Evolutionary conservation across 1,140 invertebrate genomes (phyloP).

Genomic region (Harlomillsia oculata): DNA sequence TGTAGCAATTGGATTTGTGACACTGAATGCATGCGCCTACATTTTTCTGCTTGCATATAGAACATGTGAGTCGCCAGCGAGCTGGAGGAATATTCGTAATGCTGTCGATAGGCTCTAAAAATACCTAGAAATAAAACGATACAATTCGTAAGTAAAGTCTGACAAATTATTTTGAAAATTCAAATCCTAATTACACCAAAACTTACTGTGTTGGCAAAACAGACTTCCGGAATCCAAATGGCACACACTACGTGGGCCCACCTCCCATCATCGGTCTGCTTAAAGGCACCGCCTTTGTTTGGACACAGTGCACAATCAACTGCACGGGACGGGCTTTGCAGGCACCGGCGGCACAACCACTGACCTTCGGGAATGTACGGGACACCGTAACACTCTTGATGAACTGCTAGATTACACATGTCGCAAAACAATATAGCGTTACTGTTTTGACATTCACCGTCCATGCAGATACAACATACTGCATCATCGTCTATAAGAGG

Average conservation of each 20-base stretch:
- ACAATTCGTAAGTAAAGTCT: no score
- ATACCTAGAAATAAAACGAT: slow-evolving; percentile 47
- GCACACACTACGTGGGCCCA: slow-evolving; percentile 99
- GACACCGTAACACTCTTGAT: slow-evolving; percentile 84
- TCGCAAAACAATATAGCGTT: slow-evolving; percentile 97
- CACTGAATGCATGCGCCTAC: slow-evolving; percentile 97
- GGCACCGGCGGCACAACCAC: slow-evolving; percentile 88
- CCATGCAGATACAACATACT: slow-evolving; percentile 84
- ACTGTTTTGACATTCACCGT: slow-evolving; percentile 92
- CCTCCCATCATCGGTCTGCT: slow-evolving; percentile 88
- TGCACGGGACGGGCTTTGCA: slow-evolving; percentile 88
- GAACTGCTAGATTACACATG: slow-evolving; percentile 96
- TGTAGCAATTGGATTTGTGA: slow-evolving; percentile 90
- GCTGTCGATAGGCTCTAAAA: slow-evolving; percentile 93
- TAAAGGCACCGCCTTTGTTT: slow-evolving; percentile 95
- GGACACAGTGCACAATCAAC: slow-evolving; percentile 96
- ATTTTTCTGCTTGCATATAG: slow-evolving; percentile 88
- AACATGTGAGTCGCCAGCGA: slow-evolving; percentile 88
- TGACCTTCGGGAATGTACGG: slow-evolving; percentile 94
- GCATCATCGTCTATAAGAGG: slow-evolving; percentile 90
- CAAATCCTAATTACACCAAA: neutral
- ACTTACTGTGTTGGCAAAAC: slow-evolving; percentile 83
- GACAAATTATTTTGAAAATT: neutral
- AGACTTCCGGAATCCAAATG: slow-evolving; percentile 96
- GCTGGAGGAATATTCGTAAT: slow-evolving; percentile 91